phyloP scores from a whole-genome alignment of 2,113 vertebrate genomes.

The Isichthys henryi region DNA sequence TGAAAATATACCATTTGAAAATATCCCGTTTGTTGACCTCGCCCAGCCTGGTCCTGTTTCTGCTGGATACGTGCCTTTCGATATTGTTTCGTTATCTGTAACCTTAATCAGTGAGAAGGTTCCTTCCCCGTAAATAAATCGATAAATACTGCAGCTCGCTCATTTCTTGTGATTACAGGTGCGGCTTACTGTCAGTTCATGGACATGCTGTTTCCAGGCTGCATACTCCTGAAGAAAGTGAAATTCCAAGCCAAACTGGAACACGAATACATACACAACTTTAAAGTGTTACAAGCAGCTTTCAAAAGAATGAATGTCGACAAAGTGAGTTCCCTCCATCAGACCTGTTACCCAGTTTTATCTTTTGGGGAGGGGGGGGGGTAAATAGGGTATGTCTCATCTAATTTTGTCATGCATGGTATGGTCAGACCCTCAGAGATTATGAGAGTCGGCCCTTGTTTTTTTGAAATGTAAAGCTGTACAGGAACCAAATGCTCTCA shows the following conservation, averaged over 20 bases:
- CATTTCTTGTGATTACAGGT: slow-evolving; percentile 54
- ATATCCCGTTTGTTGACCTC: neutral
- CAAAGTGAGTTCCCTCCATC: slow-evolving; percentile 70
- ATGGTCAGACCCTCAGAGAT: neutral
- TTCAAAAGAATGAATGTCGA: slow-evolving; percentile 96
- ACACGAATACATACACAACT: slow-evolving; percentile 95
- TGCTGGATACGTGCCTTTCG: neutral
- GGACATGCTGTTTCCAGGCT: slow-evolving; percentile 97
- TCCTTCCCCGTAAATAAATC: neutral
- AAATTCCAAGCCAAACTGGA: slow-evolving; percentile 98
- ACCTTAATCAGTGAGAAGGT: neutral
- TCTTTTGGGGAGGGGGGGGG: neutral
- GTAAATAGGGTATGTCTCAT: neutral
- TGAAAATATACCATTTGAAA: neutral
- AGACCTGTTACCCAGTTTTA: neutral
- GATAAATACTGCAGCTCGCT: neutral
- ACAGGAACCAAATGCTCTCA: neutral
- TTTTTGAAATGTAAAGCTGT: neutral
- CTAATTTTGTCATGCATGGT: neutral
- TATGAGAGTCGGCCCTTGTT: neutral
- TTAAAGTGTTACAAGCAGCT: slow-evolving; percentile 93
- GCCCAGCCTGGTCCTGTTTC: neutral
- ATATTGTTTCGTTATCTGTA: neutral
- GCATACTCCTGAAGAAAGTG: slow-evolving; percentile 89
- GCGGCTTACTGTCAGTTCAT: slow-evolving; percentile 97